Evolutionary conservation across 1,140 invertebrate species (phyloP), one percentile per base, ranked within the genome.

Genomic region (Neuroterus valhalla): DNA sequence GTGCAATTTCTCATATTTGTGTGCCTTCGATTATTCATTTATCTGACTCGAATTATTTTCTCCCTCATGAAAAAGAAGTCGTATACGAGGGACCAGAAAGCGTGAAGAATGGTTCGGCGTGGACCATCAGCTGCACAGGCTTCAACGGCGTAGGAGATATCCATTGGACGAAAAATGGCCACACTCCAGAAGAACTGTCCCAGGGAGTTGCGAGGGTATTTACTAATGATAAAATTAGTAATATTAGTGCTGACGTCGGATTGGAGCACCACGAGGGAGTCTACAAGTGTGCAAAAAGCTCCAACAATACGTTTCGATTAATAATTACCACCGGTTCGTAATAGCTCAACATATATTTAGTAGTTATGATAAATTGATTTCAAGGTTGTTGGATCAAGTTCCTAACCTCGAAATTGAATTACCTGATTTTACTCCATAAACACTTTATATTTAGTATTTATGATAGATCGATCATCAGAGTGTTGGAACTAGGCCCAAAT

Each of bases 81-180:
- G 21, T 87, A 88, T 80, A 42, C 21, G 43, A 85, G 82, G 14
- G 68, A 44, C 21, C 72, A 76, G 31, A 5, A 52, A 71, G 26
- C 48, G 83, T 89, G 19, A 78, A 73, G 31, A 75, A 85, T 69
- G 86, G 86, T 43, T 78, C 86, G 62, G 55, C 81, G 26, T 89
- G 88, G 88, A 81, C 67, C 14, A 89, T 89, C 72, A 77, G 78
- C 6, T 89, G 88, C 74, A 84, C 69, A 17, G 82, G 76, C 4
- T 79, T 86, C 26, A 73, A 79, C 48, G 42, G 77, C 0, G 76
- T 77, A 19, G 71, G 82, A 26, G 38, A 43, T 70, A 78, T 89
- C 68, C 80, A 72, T 23, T 90, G 89, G 89, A 89, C 84, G 43
- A 87, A 84, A 71, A 89, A 90, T 55, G 87, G 84, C 31, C 81